Percentiles rank a stretch among this genome's conserved stretches.
Conservation (phyloP, 1,140 invertebrate species). For the Lepidurus arcticus region DNA sequence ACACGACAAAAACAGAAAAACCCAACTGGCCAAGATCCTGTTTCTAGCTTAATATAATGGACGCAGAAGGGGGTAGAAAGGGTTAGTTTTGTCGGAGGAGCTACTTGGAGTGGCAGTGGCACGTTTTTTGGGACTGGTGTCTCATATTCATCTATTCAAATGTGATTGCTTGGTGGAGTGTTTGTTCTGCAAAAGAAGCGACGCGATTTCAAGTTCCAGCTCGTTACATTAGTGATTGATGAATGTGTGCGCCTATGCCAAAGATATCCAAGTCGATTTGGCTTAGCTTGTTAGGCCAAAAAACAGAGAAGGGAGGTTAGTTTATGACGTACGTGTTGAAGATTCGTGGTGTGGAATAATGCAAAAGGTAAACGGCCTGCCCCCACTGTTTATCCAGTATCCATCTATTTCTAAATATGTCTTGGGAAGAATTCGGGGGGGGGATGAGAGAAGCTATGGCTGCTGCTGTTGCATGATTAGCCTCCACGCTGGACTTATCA, state of each 20-base stretch:
- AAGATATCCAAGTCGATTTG: background rate
- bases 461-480: slow-evolving; percentile 21
- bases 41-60: background rate
- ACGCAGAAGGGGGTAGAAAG: slow-evolving; percentile 18
- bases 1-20: background rate
- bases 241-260: slow-evolving; percentile 15
- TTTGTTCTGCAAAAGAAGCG: background rate
- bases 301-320: background rate
- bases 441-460: background rate
- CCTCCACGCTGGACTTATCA: background rate
- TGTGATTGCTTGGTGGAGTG: background rate
- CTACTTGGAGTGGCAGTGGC: slow-evolving; percentile 13
- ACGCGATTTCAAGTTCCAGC: background rate
- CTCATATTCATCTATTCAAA: slow-evolving; percentile 7
- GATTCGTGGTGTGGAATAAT: slow-evolving; percentile 18
- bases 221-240: slow-evolving; percentile 15
- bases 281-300: slow-evolving; percentile 15
- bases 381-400: slow-evolving; percentile 1
- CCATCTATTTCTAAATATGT: background rate
- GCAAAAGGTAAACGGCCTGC: slow-evolving; percentile 17
- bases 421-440: background rate
- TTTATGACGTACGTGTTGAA: slow-evolving; percentile 7
- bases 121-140: background rate
- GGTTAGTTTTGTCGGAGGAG: slow-evolving; percentile 21
- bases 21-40: slow-evolving; percentile 8